These are phyloP conservation scores for Gandaritis pyraliata DNA, from an alignment of 2,888 invertebrate genomes.

Conservation along the genomic window DNA sequence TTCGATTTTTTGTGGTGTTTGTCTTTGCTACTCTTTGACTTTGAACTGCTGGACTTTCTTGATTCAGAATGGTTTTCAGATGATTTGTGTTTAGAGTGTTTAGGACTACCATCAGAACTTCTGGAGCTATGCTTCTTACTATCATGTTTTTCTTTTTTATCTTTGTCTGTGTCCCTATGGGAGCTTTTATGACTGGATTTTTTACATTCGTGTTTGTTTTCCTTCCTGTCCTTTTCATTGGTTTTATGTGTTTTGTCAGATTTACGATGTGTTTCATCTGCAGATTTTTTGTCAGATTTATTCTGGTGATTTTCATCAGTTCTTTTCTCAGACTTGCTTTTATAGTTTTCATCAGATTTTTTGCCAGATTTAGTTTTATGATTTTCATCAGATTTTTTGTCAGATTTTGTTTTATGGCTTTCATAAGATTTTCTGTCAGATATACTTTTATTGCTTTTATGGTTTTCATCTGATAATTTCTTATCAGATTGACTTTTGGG, in stretches of 20 bases:
- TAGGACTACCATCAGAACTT: conserved; percentile 37
- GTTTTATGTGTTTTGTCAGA: conserved; percentile 53
- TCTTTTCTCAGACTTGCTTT: neutral
- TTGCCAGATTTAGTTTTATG: conserved; percentile 33
- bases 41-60: conserved; percentile 54
- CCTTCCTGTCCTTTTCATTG: conserved; percentile 54
- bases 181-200: conserved; percentile 68
- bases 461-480: conserved; percentile 31
- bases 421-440: conserved; percentile 13
- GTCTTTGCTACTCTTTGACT: conserved; percentile 52
- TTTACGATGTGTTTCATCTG: conserved; percentile 32
- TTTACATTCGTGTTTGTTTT: conserved; percentile 55
- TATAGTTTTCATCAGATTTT: conserved; percentile 12
- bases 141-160: conserved; percentile 58
- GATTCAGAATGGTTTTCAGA: conserved; percentile 51
- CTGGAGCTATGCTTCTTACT: conserved; percentile 51
- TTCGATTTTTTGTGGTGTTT: conserved; percentile 55
- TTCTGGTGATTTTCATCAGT: too few relatives aligned
- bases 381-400: conserved; percentile 24
- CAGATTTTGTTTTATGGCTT: conserved; percentile 18
- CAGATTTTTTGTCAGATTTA: conserved; percentile 29
- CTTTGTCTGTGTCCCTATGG: conserved; percentile 60
- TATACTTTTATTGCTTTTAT: conserved; percentile 45
- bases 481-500: conserved; percentile 6
- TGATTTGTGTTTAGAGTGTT: conserved; percentile 51